A percentile compares a stretch with the other conserved stretches of the same genome.
These are phyloP conservation scores for Felis chaus DNA, from an alignment of 2,113 vertebrate species.

Conservation along the genomic window DNA sequence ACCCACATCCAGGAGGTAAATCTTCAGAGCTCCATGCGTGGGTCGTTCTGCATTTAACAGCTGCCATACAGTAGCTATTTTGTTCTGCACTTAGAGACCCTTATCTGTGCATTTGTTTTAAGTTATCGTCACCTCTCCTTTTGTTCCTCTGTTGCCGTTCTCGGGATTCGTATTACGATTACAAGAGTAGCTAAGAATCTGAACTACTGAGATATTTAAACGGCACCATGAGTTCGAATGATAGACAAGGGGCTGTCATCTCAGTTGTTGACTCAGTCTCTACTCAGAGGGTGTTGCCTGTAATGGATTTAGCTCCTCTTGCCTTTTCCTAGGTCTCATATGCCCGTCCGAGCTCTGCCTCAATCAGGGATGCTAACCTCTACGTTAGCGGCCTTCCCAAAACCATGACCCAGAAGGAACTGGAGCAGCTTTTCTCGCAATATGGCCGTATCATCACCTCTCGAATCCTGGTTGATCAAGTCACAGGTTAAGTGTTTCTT, in stretches of 20 bases:
- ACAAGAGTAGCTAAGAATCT: constrained; percentile 28
- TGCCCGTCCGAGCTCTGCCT: constrained; percentile 98
- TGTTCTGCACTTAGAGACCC: constrained; percentile 74
- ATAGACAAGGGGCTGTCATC: background rate
- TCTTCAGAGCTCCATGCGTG: constrained; percentile 64
- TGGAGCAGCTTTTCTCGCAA: constrained; percentile 99
- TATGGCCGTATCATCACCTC: constrained; percentile 99
- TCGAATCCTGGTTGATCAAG: constrained; percentile 99
- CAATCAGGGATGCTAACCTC: constrained; percentile 98
- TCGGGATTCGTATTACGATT: constrained; percentile 55
- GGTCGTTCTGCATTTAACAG: constrained; percentile 77
- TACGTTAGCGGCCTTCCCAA: constrained; percentile 99
- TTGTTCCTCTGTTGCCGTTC: constrained; percentile 71
- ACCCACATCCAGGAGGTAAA: constrained; percentile 79
- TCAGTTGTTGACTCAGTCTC: background rate
- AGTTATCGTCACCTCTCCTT: constrained; percentile 64
- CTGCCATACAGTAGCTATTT: constrained; percentile 77
- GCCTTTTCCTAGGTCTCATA: constrained; percentile 92
- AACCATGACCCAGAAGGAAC: constrained; percentile 99
- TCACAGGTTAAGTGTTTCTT: constrained; percentile 89
- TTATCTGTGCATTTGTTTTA: constrained; percentile 67
- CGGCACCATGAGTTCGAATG: background rate
- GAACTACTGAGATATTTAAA: constrained; percentile 22
- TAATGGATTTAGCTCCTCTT: constrained; percentile 50
- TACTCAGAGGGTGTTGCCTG: background rate